These are phyloP conservation scores for Rhopalosiphum maidis DNA, from an alignment of 1,140 invertebrate genomes.

Conservation along the genomic window DNA sequence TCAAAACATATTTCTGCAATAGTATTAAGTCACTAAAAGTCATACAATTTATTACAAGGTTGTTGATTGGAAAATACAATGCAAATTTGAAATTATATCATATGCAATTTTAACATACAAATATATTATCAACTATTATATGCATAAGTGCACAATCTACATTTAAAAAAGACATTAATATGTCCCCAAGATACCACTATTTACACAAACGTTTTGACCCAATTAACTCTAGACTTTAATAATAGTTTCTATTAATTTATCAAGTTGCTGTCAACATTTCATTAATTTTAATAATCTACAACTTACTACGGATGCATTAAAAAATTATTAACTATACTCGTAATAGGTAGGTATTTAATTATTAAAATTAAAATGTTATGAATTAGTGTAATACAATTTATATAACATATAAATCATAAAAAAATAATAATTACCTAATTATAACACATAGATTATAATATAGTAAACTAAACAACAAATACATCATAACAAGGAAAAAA, in stretches of 20 bases:
- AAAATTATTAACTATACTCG: neutral
- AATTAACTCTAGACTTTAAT: neutral
- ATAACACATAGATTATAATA: neutral
- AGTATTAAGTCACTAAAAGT: neutral
- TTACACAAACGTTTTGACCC: neutral
- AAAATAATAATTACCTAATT: neutral
- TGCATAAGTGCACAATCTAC: neutral
- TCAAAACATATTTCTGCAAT: neutral
- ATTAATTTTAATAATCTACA: neutral
- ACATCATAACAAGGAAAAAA: neutral
- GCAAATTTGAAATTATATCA: neutral
- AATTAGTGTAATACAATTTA: neutral
- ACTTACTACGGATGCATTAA: neutral
- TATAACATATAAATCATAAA: neutral
- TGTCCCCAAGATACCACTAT: neutral
- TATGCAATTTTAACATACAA: neutral
- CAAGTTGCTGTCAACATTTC: neutral
- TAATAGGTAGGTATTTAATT: neutral
- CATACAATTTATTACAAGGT: neutral
- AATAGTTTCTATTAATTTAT: neutral
- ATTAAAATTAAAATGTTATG: neutral
- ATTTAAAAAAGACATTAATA: neutral
- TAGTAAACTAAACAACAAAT: neutral
- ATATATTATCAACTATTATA: neutral
- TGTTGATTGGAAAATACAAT: neutral